These are phyloP conservation scores for Apteryx owenii DNA, from an alignment of 2,113 vertebrate species.

Conservation along the genomic window DNA sequence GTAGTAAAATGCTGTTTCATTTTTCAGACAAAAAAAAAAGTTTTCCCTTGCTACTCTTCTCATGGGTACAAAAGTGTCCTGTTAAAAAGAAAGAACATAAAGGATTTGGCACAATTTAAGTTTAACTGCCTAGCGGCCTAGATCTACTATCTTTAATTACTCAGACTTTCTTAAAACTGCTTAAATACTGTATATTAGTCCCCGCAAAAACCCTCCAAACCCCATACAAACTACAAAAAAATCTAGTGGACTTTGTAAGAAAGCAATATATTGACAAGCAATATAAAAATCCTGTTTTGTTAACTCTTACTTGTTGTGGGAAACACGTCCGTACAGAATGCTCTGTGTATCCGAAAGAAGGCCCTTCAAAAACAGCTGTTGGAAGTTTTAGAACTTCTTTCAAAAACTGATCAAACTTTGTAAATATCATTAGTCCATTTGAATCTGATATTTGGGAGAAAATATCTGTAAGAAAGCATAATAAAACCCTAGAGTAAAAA, in stretches of 20 bases:
- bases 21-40: background rate
- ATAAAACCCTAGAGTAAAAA: constrained; percentile 14
- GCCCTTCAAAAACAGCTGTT: constrained; percentile 95
- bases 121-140: fast-evolving
- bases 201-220: too few relatives aligned
- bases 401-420: constrained; percentile 94
- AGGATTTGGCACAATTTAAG: background rate
- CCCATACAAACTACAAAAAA: fast-evolving
- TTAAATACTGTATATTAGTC: fast-evolving
- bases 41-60: too few relatives aligned
- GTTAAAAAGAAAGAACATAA: background rate
- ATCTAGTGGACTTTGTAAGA: background rate
- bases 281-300: fast-evolving
- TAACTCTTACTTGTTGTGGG: constrained; percentile 87
- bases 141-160: background rate
- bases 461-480: constrained; percentile 83
- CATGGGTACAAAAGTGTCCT: fast-evolving
- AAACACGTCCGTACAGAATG: constrained; percentile 91
- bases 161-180: background rate
- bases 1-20: fast-evolving
- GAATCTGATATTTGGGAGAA: constrained; percentile 98
- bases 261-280: too few relatives aligned
- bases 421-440: constrained; percentile 88
- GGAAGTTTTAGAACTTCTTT: constrained; percentile 93
- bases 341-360: constrained; percentile 96